Evolutionary conservation across 2,797 vertebrate genomes (phyloP).

Genomic region (Sebastes ruberrimus): DNA sequence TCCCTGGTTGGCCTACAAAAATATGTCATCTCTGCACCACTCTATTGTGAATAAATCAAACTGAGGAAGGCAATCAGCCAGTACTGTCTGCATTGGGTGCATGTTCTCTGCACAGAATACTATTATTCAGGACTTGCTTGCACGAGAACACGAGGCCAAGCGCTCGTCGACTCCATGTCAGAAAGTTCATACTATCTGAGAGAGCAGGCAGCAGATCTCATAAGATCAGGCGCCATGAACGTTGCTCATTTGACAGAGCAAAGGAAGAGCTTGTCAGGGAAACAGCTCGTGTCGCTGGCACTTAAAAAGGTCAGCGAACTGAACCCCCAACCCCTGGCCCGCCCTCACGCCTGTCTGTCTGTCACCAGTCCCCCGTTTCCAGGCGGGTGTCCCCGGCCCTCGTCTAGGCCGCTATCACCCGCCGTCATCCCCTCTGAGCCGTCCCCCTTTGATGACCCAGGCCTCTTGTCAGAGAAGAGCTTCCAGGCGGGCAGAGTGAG

Average conservation of each 20-base stretch:
- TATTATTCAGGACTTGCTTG: not conserved
- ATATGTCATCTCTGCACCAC: too few relatives aligned
- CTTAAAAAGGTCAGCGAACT: constrained; percentile 78
- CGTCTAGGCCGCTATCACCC: constrained; percentile 52
- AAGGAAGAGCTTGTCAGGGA: constrained; percentile 82
- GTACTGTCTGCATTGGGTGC: not conserved
- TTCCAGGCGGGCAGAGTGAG: constrained; percentile 73
- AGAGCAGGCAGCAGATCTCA: constrained; percentile 52
- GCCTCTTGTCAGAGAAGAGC: constrained; percentile 69
- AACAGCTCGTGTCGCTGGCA: constrained; percentile 73
- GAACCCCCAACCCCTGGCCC: constrained; percentile 58
- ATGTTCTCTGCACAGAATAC: not conserved
- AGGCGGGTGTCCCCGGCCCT: constrained; percentile 57
- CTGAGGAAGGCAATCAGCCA: constrained; percentile 6
- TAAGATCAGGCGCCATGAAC: constrained; percentile 49
- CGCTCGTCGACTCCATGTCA: constrained; percentile 29
- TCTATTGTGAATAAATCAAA: constrained; percentile 14
- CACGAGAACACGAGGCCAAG: constrained; percentile 23
- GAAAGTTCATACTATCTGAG: constrained; percentile 52
- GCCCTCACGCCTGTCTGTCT: constrained; percentile 65
- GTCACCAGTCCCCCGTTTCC: constrained; percentile 54
- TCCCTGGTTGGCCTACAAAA: too few relatives aligned
- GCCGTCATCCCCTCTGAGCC: constrained; percentile 54
- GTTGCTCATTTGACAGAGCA: constrained; percentile 69
- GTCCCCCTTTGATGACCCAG: constrained; percentile 72